Evolutionary conservation across 2,113 vertebrate genomes (phyloP).

Genomic region (Leucoraja erinaceus): DNA sequence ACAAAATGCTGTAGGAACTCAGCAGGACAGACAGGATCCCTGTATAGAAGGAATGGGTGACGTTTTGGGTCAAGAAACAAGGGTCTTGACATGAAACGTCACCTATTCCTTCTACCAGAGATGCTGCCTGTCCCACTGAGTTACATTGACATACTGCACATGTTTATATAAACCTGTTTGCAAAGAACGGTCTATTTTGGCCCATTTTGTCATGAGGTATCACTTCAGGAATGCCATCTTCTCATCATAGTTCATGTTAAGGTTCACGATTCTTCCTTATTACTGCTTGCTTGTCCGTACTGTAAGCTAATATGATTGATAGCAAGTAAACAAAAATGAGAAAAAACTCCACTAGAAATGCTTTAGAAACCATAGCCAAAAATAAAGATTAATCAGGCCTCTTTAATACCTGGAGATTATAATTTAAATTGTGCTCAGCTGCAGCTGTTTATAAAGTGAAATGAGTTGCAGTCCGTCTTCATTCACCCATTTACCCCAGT

Average conservation of each 20-base stretch:
- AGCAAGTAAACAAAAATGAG: background rate
- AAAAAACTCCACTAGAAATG: background rate
- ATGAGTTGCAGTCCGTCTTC: background rate
- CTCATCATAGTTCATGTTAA: background rate
- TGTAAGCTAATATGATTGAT: background rate
- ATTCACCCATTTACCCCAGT: background rate
- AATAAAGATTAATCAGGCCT: background rate
- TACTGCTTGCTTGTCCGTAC: background rate
- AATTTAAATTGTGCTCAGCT: conserved; percentile 23
- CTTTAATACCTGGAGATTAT: background rate
- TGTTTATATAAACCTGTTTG: background rate
- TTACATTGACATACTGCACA: background rate
- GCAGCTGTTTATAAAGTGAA: background rate
- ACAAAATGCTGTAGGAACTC: no score
- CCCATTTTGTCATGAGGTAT: background rate
- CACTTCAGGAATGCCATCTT: background rate
- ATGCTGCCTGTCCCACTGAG: no score
- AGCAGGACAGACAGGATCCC: no score
- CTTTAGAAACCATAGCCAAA: background rate
- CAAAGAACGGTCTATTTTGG: background rate
- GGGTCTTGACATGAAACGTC: no score
- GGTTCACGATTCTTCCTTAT: background rate
- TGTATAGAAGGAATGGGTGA: no score
- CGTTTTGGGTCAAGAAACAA: no score
- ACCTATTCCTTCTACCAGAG: no score